Base-by-base conservation (phyloP, 2,888 invertebrate species). In the Caenorhabditis doughertyi region DNA sequence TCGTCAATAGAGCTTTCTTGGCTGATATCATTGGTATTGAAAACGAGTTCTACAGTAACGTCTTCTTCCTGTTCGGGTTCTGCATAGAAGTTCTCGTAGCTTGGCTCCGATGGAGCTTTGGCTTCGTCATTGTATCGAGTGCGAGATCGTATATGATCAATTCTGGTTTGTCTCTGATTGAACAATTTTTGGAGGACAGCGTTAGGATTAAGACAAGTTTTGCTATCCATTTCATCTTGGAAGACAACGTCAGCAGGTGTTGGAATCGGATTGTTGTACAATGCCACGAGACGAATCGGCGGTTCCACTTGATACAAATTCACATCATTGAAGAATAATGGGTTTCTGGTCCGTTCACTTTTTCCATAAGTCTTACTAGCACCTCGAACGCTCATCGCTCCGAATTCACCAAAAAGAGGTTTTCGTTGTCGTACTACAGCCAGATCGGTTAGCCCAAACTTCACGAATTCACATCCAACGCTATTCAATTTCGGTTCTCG, bases 371-470 rank as follows among this genome's bases (percentile, higher is more conserved):
- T 8, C n/a, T 42, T 39, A 3, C 49, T 58, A 29, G 67, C 76
- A n/a, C 68, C 25, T 29, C 67, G 62, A 11, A 90, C 72, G 13
- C 55, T 29, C 76, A 87, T 85, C 1, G 71, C 23, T 23, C 88
- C 89, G 35, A 90, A 82, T 39, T 58, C 71, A 13, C 89, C 89
- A 5, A 67, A 42, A 18, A 86, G 53, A 11, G 86, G 68, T 25
- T 56, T 64, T 39, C 39, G 35, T 35, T 73, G 53, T 13, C 70
- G 62, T 13, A 71, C 42, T 53, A 87, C 83, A 1, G 76, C 56
- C 51, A 88, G 67, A 8, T 84, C 84, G 18, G 84, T 77, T 29
- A 87, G 79, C 27, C 87, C 87, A 27, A 74, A 51, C 2, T 29
- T 39, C n/a, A 81, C 74, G 55, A 85, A 86, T 47, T 76, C 27